Conservation (phyloP, 1,140 invertebrate genomes). For the Philotrypesis tridentata region DNA sequence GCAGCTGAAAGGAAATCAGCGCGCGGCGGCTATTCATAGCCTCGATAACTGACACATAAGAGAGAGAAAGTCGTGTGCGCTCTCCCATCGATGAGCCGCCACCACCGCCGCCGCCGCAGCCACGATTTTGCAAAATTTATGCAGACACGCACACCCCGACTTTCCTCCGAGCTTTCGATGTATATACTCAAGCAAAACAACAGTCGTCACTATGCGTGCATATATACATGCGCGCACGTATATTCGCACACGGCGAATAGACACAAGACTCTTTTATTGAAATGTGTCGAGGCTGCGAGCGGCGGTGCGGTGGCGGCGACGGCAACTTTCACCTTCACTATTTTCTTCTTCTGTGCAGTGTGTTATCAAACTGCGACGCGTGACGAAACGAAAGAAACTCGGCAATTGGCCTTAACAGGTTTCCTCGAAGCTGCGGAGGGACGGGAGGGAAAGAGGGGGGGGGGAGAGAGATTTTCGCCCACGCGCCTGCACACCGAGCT, state of each 20-base stretch:
- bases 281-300: neutral
- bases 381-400: constrained; percentile 32
- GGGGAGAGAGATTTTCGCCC: constrained; percentile 27
- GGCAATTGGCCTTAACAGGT: constrained; percentile 31
- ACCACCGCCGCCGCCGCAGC: too few species aligned
- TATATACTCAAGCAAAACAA: neutral
- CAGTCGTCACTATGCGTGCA: neutral
- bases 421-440: neutral
- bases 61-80: neutral
- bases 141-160: neutral
- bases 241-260: too few species aligned
- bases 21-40: constrained; percentile 62
- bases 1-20: constrained; percentile 62
- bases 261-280: neutral
- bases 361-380: neutral
- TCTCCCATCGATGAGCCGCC: neutral
- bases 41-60: constrained; percentile 14
- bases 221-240: neutral
- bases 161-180: neutral
- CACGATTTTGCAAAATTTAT: too few species aligned
- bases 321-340: neutral
- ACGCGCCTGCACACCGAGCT: constrained; percentile 17
- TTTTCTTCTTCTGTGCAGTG: neutral
- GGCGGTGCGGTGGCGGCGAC: too few species aligned
- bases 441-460: too few species aligned